Evolutionary conservation across 2,888 invertebrate genomes (phyloP).

Genomic region (Cephus pulcher): DNA sequence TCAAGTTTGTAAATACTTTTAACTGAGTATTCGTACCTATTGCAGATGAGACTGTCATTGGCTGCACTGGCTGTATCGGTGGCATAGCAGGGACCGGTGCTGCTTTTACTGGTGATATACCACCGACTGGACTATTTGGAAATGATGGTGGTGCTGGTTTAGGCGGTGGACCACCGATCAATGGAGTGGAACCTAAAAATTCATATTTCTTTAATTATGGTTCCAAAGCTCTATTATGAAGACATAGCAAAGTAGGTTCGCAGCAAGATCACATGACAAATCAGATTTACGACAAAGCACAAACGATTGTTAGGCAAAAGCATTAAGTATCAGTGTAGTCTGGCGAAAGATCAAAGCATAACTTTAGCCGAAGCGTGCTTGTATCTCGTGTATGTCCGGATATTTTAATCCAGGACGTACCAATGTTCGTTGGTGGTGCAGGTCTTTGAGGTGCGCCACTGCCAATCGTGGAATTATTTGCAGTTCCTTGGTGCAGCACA

Average conservation of each 20-base stretch:
- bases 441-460: conserved; percentile 61
- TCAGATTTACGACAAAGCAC: background rate
- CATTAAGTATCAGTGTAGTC: background rate
- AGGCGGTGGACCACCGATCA: conserved; percentile 56
- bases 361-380: background rate
- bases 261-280: background rate
- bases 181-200: background rate
- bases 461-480: conserved; percentile 46
- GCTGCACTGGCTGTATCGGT: conserved; percentile 46
- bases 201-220: background rate
- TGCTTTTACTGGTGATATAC: conserved; percentile 40
- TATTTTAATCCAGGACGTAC: conserved; percentile 47
- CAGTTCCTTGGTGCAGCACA: conserved; percentile 58
- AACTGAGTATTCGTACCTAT: conserved; percentile 45
- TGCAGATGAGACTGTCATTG: conserved; percentile 41
- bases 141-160: conserved; percentile 67
- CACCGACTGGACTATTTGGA: conserved; percentile 62
- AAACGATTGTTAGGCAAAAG: background rate
- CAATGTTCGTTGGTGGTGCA: conserved; percentile 62
- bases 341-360: background rate
- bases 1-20: background rate
- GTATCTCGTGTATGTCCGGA: background rate
- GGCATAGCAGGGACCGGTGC: conserved; percentile 35
- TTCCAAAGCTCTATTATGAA: background rate
- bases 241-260: background rate